Evolutionary conservation across 2,113 vertebrate genomes (phyloP).

Genomic region (Gracilinanus agilis): DNA sequence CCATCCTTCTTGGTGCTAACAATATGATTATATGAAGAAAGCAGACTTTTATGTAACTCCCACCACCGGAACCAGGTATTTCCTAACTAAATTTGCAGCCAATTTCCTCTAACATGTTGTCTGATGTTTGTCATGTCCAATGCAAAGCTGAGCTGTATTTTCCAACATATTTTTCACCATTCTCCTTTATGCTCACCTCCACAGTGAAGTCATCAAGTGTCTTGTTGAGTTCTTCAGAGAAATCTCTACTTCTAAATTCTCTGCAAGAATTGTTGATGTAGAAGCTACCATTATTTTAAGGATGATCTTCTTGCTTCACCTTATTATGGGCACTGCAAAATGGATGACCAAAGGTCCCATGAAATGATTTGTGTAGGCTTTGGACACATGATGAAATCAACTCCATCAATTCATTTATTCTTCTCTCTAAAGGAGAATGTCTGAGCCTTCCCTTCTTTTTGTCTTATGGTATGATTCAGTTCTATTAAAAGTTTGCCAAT

Average conservation of each 20-base stretch:
- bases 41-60: not conserved
- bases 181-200: not conserved
- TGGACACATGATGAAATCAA: not conserved
- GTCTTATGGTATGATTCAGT: not conserved
- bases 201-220: slow-evolving; percentile 1
- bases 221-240: not conserved
- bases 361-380: not conserved
- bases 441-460: not conserved
- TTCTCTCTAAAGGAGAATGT: not conserved
- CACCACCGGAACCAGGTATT: not conserved
- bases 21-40: not conserved
- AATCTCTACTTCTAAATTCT: not conserved
- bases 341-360: not conserved
- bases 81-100: not conserved
- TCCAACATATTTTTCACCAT: not conserved
- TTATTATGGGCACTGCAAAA: not conserved
- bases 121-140: not conserved
- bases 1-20: not conserved
- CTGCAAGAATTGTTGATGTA: not conserved
- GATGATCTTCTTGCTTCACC: not conserved
- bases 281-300: not conserved
- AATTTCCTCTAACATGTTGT: not conserved
- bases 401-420: not conserved
- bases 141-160: not conserved
- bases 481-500: not conserved